These are phyloP conservation scores for Leuciscus idus DNA, from an alignment of 2,113 vertebrate species.

Conservation along the genomic window DNA sequence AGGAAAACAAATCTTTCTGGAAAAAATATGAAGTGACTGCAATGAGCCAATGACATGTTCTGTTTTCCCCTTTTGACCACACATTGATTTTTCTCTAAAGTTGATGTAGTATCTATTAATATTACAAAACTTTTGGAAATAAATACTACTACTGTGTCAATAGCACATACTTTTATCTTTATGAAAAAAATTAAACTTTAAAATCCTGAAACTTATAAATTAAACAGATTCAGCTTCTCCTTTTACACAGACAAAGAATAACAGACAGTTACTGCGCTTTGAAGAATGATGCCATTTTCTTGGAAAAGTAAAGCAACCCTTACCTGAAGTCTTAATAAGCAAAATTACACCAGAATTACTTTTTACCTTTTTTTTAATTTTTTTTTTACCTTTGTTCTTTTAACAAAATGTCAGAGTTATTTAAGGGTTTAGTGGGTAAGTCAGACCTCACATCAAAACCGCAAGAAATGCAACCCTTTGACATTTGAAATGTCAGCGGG, in stretches of 20 bases:
- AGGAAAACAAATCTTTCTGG: background rate
- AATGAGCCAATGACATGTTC: background rate
- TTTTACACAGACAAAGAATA: slow-evolving; percentile 14
- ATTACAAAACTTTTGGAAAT: background rate
- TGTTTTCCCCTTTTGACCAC: background rate
- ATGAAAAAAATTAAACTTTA: background rate
- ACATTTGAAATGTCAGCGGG: slow-evolving; percentile 28
- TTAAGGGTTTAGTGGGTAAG: slow-evolving; percentile 13
- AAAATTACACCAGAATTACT: slow-evolving; percentile 10
- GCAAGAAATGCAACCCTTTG: slow-evolving; percentile 24
- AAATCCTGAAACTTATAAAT: slow-evolving; percentile 18
- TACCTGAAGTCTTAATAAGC: background rate
- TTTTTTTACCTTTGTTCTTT: background rate
- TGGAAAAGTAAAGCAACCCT: background rate
- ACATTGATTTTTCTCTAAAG: background rate
- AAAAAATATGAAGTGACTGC: background rate
- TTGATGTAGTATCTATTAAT: background rate
- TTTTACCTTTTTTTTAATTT: background rate
- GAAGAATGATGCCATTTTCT: background rate
- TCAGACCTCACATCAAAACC: slow-evolving; percentile 9
- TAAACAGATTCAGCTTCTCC: background rate
- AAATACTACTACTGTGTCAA: background rate
- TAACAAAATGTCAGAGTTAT: slow-evolving; percentile 43
- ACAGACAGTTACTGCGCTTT: background rate
- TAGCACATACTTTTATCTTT: background rate